Evolutionary conservation across 2,888 invertebrate species (phyloP).

Genomic region (Tiphia femorata): DNA sequence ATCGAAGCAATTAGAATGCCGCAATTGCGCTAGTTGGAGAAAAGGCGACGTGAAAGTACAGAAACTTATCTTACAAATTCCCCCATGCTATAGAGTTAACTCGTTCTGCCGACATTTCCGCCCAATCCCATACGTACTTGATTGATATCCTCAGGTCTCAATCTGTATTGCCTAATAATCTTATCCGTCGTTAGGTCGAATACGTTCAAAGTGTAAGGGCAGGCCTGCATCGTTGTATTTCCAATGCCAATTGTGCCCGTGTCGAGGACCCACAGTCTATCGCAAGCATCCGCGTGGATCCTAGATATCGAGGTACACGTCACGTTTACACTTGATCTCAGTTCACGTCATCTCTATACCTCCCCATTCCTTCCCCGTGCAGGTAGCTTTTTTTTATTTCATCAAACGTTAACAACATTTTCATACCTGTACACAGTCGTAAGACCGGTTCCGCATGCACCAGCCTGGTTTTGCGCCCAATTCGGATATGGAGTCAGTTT

Average conservation of each 20-base stretch:
- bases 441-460: conserved; percentile 81
- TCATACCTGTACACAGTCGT: conserved; percentile 78
- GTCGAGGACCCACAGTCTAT: conserved; percentile 86
- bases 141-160: conserved; percentile 81
- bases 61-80: too few species aligned
- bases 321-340: too few species aligned
- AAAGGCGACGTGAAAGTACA: too few species aligned
- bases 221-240: conserved; percentile 81
- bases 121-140: conserved; percentile 64
- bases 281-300: conserved; percentile 83
- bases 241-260: conserved; percentile 87
- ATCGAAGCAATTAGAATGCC: too few species aligned
- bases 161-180: conserved; percentile 77
- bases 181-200: conserved; percentile 82
- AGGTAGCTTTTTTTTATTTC: too few species aligned
- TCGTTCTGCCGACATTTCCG: too few species aligned
- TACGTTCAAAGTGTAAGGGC: conserved; percentile 84
- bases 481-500: conserved; percentile 84
- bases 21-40: too few species aligned
- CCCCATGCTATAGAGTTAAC: too few species aligned
- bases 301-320: conserved; percentile 69
- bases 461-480: conserved; percentile 80
- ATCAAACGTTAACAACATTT: too few species aligned
- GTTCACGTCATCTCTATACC: too few species aligned
- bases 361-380: too few species aligned